Conservation (phyloP, 2,888 invertebrate species). For the Adineta ricciae region DNA sequence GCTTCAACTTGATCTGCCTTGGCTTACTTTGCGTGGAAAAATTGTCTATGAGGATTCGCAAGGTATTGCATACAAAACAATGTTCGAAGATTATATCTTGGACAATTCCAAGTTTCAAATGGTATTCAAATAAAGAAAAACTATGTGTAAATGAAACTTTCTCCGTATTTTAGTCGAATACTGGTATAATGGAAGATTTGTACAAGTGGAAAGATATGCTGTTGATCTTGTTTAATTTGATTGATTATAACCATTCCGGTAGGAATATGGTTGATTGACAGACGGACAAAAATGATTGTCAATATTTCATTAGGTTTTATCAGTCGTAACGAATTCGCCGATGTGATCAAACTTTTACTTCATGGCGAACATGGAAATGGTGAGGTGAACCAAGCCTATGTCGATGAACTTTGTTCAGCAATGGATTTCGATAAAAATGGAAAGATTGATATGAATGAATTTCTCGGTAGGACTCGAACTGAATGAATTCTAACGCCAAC, state of each 20-base stretch:
- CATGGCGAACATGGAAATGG: background rate
- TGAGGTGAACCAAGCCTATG: background rate
- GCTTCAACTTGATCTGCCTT: background rate
- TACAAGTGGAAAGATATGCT: slow-evolving; percentile 7
- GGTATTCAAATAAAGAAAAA: no score
- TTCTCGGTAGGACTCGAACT: background rate
- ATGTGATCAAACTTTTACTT: background rate
- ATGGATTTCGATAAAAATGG: slow-evolving; percentile 18
- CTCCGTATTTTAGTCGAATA: background rate
- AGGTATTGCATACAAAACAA: background rate
- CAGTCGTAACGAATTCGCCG: slow-evolving; percentile 6
- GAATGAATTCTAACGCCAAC: background rate
- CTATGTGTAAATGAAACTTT: background rate
- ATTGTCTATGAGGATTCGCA: background rate
- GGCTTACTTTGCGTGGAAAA: background rate
- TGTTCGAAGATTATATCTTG: background rate
- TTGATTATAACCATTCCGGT: slow-evolving; percentile 20
- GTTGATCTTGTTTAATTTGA: background rate
- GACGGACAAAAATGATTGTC: background rate
- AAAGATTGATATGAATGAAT: slow-evolving; percentile 17
- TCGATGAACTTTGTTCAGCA: background rate
- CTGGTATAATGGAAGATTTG: slow-evolving; percentile 13
- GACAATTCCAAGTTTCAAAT: background rate
- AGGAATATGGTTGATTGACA: background rate
- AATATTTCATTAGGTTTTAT: background rate